Evolutionary conservation across 92 coral and sea anemone genomes (phyloP).

Genomic region (Hydrozoanthus gracilis): DNA sequence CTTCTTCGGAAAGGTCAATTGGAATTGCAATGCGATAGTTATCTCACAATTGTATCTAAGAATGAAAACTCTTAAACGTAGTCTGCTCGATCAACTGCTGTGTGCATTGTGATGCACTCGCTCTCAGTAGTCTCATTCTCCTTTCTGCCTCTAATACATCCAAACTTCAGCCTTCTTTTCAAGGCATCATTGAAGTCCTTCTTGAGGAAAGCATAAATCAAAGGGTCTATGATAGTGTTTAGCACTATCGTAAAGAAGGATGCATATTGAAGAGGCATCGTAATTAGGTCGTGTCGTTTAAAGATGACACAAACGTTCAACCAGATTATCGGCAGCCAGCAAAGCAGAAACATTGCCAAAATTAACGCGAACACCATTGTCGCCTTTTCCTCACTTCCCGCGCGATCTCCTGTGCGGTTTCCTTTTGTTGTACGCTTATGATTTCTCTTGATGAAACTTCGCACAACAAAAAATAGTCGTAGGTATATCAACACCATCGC

Average conservation of each 20-base stretch:
- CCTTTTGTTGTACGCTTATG: constrained; percentile 82
- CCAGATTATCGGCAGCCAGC: constrained; percentile 87
- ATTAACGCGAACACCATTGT: constrained; percentile 81
- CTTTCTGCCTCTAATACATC: neutral
- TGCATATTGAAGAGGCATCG: constrained; percentile 59
- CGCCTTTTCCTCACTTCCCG: constrained; percentile 87
- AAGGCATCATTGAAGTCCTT: constrained; percentile 76
- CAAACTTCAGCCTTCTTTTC: constrained; percentile 27
- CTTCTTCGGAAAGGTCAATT: too few species aligned
- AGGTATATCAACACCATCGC: constrained; percentile 80
- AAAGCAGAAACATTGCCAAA: constrained; percentile 72
- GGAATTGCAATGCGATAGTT: too few species aligned
- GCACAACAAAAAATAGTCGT: constrained; percentile 75
- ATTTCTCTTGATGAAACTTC: constrained; percentile 78
- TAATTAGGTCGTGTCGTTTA: constrained; percentile 61
- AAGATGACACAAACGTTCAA: constrained; percentile 75
- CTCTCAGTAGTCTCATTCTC: neutral
- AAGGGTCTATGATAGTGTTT: constrained; percentile 81
- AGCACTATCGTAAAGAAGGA: constrained; percentile 83
- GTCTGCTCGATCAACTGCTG: constrained; percentile 20
- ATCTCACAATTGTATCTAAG: too few species aligned
- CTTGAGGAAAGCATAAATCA: constrained; percentile 83
- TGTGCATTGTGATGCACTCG: constrained; percentile 32
- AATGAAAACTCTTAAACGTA: neutral
- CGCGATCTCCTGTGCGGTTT: constrained; percentile 82